Evolutionary conservation across 1,140 invertebrate species (phyloP), one percentile per base, ranked within the genome.

Genomic region (Cecropterus lyciades): DNA sequence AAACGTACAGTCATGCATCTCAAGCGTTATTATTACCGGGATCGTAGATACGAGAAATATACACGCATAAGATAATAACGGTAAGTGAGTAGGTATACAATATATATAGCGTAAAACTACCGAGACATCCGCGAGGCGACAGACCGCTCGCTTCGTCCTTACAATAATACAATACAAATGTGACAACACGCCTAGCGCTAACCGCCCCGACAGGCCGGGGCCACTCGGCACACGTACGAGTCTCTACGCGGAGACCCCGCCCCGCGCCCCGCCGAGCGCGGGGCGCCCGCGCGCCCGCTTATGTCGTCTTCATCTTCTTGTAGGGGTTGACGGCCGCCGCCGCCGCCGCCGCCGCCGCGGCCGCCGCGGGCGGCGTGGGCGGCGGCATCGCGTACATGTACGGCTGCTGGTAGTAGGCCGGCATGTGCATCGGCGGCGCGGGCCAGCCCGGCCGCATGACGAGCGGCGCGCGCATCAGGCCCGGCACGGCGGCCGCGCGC

Each of bases 221-320:
- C 82, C 82, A 85, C 84, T 81, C 81, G 77, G 77, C 88, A 89
- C 87, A 87, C 79, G 77, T 87, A 86, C 77, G 85, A 87, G 89
- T 89, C 85, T 91, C 85, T 88, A 89, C 76, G 85, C 81, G 82
- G 83, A 88, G 87, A 85, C 86, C 84, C 89, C 86, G 87, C 82
- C 82, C 81, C 84, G 83, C 80, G 80, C 83, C 85, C 83, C 85
- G 75, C 83, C 82, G 80, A 73, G 79, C 85, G 78, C 75, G 77
- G 71, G 59, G 63, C 67, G 65, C 69, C 65, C 72, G 60, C 78
- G 78, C 77, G 69, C 71, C 69, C 59, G 67, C 89, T 95, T 97
- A 97, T 78, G 96, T 96, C 69, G 96, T 97, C 93, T 97, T 97
- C 94, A 97, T 96, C 92, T 97, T 97, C 91, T 97, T 97, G 87